phyloP scores from a whole-genome alignment of 2,888 invertebrate species.

The Tetheella fluctuosa region DNA sequence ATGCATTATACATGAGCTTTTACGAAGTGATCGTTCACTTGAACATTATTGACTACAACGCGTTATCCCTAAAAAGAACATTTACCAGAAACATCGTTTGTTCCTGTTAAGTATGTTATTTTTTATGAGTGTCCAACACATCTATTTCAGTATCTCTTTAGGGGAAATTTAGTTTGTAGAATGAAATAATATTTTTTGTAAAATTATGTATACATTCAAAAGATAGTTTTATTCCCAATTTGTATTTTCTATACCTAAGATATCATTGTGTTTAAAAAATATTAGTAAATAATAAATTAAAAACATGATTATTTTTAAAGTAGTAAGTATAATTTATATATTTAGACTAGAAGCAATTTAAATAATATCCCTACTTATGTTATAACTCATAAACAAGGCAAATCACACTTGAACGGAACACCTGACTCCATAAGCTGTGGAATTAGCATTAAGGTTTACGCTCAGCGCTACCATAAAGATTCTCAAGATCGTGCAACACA shows the following conservation, averaged over 20 bases:
- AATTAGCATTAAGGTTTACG: not conserved
- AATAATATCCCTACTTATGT: not conserved
- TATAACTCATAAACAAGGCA: not conserved
- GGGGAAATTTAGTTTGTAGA: too few species aligned
- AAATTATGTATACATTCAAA: too few species aligned
- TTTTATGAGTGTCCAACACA: slow-evolving; percentile 8
- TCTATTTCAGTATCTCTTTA: too few species aligned
- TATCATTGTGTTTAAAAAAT: not conserved
- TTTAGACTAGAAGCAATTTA: not conserved
- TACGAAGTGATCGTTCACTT: slow-evolving; percentile 42
- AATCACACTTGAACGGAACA: not conserved
- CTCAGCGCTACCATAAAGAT: too few species aligned
- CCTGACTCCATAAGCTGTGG: not conserved
- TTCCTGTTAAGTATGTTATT: slow-evolving; percentile 1
- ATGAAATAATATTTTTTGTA: too few species aligned
- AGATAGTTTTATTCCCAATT: not conserved
- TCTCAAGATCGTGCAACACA: too few species aligned
- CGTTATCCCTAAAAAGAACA: slow-evolving; percentile 14
- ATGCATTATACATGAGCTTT: slow-evolving; percentile 51
- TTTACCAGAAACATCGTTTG: not conserved
- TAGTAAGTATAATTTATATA: not conserved
- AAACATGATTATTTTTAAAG: not conserved
- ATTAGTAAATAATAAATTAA: too few species aligned
- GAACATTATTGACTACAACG: slow-evolving; percentile 29
- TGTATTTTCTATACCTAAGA: not conserved